Base-by-base conservation (phyloP, 2,888 invertebrate species). In the Tenthredo distinguenda region DNA sequence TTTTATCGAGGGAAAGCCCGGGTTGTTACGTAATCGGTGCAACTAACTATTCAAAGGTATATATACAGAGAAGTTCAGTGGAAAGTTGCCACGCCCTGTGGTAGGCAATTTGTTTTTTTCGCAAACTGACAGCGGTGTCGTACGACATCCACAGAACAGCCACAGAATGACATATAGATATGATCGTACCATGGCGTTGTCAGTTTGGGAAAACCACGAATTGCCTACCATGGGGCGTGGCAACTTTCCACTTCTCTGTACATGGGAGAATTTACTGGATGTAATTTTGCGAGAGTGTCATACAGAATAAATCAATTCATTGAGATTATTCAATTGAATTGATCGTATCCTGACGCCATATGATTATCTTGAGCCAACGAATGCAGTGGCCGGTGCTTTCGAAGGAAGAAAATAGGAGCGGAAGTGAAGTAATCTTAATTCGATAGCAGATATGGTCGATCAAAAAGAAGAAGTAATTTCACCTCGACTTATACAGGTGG, bases 401-500 rank as follows among this genome's bases (percentile, higher is more conserved):
- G n/a, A 7, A 21, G 43, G 9, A 74, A 21, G 7, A 74, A 43
- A 43, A 40, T 43, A 40, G 10, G 9, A 74, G 21, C 72, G 21
- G 72, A 74, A 74, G 43, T 74, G 43, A 74, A 74, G 40, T 21
- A 74, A 74, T 74, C 72, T 74, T 9, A 37, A 43, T 10, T 43
- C 40, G 21, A 72, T 72, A 21, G 7, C 72, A 40, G 40, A 72
- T 72, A 68, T 68, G 5, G 12, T 68, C 31, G 31, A 68, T 68
- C 10, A 68, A 68, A 68, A 15, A 31, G 15, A 68, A 18, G 68
- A 68, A 68, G 68, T 68, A 1, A 68, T 68, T 31, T 68, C 31
- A 68, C 68, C 26, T 21, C 26, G 21, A 21, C 21, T 12, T 26
- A 21, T 2, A 21, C 26, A 12, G 10, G 9, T 62, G 12, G 26